Evolutionary conservation across 2,888 invertebrate genomes (phyloP).

Genomic region (Zhuqinia jingwanae): DNA sequence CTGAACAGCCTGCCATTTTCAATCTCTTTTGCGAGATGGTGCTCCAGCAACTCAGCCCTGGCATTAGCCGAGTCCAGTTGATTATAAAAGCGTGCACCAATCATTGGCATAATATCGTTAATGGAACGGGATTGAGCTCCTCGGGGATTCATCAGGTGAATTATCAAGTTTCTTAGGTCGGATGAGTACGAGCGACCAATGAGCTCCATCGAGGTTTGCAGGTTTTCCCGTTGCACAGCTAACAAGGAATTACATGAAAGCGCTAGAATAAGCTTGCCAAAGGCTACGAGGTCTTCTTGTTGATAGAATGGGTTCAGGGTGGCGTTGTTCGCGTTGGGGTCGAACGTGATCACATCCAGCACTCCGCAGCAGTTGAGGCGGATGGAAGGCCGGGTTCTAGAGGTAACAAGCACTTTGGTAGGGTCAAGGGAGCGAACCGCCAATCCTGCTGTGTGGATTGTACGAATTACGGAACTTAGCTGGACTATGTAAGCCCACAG

Average conservation of each 20-base stretch:
- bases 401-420: constrained; percentile 92
- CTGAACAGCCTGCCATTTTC: constrained; percentile 97
- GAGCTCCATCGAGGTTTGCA: constrained; percentile 93
- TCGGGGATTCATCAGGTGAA: constrained; percentile 84
- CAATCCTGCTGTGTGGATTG: constrained; percentile 91
- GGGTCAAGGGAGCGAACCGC: constrained; percentile 94
- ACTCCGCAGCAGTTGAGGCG: constrained; percentile 91
- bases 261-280: constrained; percentile 94
- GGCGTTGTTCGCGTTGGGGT: constrained; percentile 86
- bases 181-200: constrained; percentile 94
- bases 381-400: constrained; percentile 85
- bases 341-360: constrained; percentile 90
- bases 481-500: constrained; percentile 98
- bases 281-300: constrained; percentile 95
- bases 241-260: constrained; percentile 96
- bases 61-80: constrained; percentile 95
- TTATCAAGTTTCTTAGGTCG: constrained; percentile 96
- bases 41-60: constrained; percentile 93
- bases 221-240: constrained; percentile 92
- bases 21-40: constrained; percentile 94
- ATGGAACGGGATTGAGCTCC: constrained; percentile 85
- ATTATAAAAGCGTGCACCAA: constrained; percentile 97
- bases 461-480: constrained; percentile 94
- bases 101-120: constrained; percentile 99
- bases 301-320: constrained; percentile 87